Evolutionary conservation across 2,888 invertebrate genomes (phyloP).

Genomic region (Tillus elongatus): DNA sequence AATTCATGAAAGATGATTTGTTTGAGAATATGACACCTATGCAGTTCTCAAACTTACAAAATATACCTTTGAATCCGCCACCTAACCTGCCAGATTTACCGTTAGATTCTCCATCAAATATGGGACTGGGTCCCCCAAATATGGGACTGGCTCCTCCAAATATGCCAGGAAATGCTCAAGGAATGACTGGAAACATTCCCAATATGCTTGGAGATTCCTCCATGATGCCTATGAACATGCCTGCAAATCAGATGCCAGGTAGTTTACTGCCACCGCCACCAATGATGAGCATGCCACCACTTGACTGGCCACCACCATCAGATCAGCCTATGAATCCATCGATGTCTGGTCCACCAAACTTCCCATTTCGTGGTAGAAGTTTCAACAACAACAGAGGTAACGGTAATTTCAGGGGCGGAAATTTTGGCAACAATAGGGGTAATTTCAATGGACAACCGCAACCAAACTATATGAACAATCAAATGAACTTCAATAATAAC

Average conservation of each 20-base stretch:
- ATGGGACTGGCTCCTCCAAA: constrained; percentile 11
- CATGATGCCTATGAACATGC: constrained; percentile 1
- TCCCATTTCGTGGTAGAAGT: not conserved
- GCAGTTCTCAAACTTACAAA: not conserved
- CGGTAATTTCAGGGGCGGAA: constrained; percentile 15
- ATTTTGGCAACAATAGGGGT: no score
- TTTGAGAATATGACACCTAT: no score
- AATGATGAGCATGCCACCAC: constrained; percentile 9
- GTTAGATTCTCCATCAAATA: no score
- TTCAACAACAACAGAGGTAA: constrained; percentile 12
- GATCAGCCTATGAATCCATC: no score
- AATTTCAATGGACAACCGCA: no score
- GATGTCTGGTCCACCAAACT: no score
- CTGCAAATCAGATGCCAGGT: constrained; percentile 10
- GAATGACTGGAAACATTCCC: no score
- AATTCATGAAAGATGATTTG: no score
- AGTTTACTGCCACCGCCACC: constrained; percentile 18
- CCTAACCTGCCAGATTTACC: no score
- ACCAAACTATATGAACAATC: no score
- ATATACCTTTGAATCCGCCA: not conserved
- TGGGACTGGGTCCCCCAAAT: constrained; percentile 16
- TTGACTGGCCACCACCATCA: constrained; percentile 8
- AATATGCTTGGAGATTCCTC: no score
- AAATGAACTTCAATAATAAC: not conserved
- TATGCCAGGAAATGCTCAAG: constrained; percentile 5